These are phyloP conservation scores for Furcifer pardalis DNA, from an alignment of 2,797 vertebrate genomes.

Conservation along the genomic window DNA sequence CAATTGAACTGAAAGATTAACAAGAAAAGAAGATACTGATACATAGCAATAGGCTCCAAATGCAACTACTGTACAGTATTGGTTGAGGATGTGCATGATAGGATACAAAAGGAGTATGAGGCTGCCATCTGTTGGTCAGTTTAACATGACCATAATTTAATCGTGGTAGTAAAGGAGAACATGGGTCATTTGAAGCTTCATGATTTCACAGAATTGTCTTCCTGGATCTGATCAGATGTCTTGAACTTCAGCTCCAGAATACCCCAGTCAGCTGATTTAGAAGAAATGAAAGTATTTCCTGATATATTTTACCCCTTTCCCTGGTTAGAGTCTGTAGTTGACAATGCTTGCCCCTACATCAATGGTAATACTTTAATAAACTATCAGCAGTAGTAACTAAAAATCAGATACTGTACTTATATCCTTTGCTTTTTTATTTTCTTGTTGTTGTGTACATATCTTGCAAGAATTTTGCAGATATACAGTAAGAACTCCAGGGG, in stretches of 20 bases:
- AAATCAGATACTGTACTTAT: neutral
- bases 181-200: neutral
- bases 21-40: constrained; percentile 46
- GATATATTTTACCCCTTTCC: neutral
- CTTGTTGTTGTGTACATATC: neutral
- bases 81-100: neutral
- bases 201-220: neutral
- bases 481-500: neutral
- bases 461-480: neutral
- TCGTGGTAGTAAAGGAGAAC: neutral
- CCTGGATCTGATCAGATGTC: too few relatives aligned
- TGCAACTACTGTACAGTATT: neutral
- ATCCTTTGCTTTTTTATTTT: neutral
- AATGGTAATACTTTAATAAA: neutral
- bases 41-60: constrained; percentile 5
- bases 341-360: neutral
- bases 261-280: neutral
- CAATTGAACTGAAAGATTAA: constrained; percentile 58
- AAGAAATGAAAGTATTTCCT: neutral
- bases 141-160: constrained; percentile 22
- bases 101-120: constrained; percentile 65
- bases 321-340: neutral
- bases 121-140: constrained; percentile 81
- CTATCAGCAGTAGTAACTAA: neutral
- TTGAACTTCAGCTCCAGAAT: neutral